Conservation (phyloP, 2,888 invertebrate genomes). For the Sialis fuliginosa region DNA sequence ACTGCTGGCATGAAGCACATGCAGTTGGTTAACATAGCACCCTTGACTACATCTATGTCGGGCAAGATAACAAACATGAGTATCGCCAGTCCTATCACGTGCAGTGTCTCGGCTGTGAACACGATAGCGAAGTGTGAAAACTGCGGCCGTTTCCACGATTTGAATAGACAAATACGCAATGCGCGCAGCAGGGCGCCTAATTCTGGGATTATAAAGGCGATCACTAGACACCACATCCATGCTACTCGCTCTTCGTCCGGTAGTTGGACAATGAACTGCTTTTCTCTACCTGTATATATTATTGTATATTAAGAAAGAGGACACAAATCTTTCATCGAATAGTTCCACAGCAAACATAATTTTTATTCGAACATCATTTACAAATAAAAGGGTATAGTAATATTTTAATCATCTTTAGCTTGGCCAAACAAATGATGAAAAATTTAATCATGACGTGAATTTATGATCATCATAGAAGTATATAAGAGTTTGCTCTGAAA, state of each 20-base stretch:
- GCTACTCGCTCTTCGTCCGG: slow-evolving; percentile 75
- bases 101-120: slow-evolving; percentile 71
- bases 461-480: too few relatives aligned
- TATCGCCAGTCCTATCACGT: slow-evolving; percentile 71
- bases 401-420: too few relatives aligned
- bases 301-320: neutral
- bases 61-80: slow-evolving; percentile 81
- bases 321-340: neutral
- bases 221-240: slow-evolving; percentile 84
- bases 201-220: slow-evolving; percentile 79
- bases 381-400: too few relatives aligned
- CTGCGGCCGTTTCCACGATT: slow-evolving; percentile 61
- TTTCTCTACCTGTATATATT: slow-evolving; percentile 54
- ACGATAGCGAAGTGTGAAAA: slow-evolving; percentile 47
- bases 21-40: slow-evolving; percentile 91
- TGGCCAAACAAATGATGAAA: too few relatives aligned
- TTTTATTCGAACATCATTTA: neutral
- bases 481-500: too few relatives aligned
- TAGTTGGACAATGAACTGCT: slow-evolving; percentile 56
- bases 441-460: too few relatives aligned
- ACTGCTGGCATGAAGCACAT: slow-evolving; percentile 80
- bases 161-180: slow-evolving; percentile 77
- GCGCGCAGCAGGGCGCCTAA: slow-evolving; percentile 71
- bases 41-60: slow-evolving; percentile 82
- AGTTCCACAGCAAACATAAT: slow-evolving; percentile 5